phyloP scores from a whole-genome alignment of 2,888 invertebrate genomes.

The Ethmia dodecea region DNA sequence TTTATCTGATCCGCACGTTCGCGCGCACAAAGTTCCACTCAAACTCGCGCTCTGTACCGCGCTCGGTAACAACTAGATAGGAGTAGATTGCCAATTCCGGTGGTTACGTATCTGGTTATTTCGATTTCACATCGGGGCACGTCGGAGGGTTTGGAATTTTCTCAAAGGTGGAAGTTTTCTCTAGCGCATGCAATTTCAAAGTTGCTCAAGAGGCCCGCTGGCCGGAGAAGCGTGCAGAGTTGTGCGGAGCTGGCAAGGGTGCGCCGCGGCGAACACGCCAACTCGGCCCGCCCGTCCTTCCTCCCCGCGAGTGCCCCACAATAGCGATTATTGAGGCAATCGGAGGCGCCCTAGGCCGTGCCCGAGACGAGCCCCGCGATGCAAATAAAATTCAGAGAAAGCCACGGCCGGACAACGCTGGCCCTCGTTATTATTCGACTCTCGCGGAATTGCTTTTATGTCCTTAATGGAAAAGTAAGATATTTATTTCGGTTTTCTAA shows the following conservation, averaged over 20 bases:
- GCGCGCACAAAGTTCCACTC: no score
- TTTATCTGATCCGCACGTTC: no score
- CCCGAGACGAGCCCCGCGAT: slow-evolving; percentile 58
- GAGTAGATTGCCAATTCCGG: slow-evolving; percentile 54
- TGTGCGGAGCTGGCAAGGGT: slow-evolving; percentile 24
- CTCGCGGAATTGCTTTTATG: slow-evolving; percentile 74
- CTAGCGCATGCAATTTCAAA: slow-evolving; percentile 61
- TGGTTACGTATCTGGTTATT: slow-evolving; percentile 52
- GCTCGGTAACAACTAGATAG: slow-evolving; percentile 30
- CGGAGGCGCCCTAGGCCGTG: slow-evolving; percentile 39
- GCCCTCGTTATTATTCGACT: slow-evolving; percentile 74
- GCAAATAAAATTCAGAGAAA: slow-evolving; percentile 70
- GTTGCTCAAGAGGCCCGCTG: slow-evolving; percentile 48
- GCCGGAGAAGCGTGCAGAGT: slow-evolving; percentile 18
- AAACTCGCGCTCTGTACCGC: slow-evolving; percentile 2
- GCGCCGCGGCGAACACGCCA: slow-evolving; percentile 20
- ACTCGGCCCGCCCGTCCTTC: slow-evolving; percentile 24
- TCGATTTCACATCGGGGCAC: slow-evolving; percentile 54
- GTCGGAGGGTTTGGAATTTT: slow-evolving; percentile 57
- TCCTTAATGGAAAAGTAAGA: slow-evolving; percentile 72
- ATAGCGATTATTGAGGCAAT: slow-evolving; percentile 70
- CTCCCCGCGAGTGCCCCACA: slow-evolving; percentile 37
- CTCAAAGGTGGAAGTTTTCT: slow-evolving; percentile 66
- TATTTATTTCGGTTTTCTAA: slow-evolving; percentile 67
- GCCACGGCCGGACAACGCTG: slow-evolving; percentile 65